Evolutionary conservation across 64 coral and sea anemone genomes (phyloP), one percentile per base, ranked within the genome.

Genomic region (Acropora tenuis): DNA sequence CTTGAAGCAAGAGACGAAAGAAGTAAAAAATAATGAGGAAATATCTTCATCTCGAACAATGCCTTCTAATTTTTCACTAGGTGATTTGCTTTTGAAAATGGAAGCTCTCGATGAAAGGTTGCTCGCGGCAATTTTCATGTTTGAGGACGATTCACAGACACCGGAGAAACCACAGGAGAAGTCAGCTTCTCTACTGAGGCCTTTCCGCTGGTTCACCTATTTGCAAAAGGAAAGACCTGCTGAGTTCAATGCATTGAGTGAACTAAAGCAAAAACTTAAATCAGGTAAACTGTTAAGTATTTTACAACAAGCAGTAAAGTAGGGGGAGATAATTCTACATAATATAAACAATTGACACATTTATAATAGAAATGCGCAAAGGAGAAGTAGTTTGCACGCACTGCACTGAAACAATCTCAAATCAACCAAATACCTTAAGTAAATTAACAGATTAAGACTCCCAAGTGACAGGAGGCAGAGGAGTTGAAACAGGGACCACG

Each of bases 161-260:
- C 69, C 16, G 2, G 68, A 87, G 41, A 11, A 53, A 18, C 48
- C 66, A 4, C 53, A 77, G 43, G 92, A 84, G 42, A 61, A 49
- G 13, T 8, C 92, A 19, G 43, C 72, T 12, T 57, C 91, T 40
- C 65, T 42, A 2, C 17, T 41, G 30, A 81, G 92, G 41, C 95
- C 95, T 43, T 97, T 97, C 20, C 73, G 73, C 15, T 94, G 95
- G 95, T 97, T 94, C 92, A 97, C 94, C 65, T 97, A 97, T 50
- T 78, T 97, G 50, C 95, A 97, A 79, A 91, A 94, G 78, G 95
- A 97, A 89, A 97, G 95, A 66, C 77, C 92, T 1, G 75, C 81
- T 47, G 92, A 94, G 11, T 91, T 88, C 19, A 90, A 82, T 71
- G 81, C 95, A 76, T 90, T 97, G 12, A 75, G 91, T 73, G 95